A percentile compares a stretch with the other conserved stretches of the same genome.
Evolutionary conservation across 2,797 vertebrate species (phyloP).

Genomic region (Syngnathus acus): DNA sequence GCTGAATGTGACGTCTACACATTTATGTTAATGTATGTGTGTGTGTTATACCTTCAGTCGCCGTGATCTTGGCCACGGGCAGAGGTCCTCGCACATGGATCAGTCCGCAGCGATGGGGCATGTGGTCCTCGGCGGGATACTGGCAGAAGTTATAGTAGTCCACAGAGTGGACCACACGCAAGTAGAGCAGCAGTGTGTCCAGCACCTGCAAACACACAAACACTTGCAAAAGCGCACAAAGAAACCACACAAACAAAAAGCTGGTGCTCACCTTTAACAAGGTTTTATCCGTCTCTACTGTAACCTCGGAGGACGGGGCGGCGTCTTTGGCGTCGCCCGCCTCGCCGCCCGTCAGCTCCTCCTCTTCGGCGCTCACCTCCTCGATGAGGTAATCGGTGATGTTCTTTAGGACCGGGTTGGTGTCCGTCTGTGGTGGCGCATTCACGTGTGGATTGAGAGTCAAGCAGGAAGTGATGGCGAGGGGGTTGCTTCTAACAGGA

Average conservation of each 20-base stretch:
- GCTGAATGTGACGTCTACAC: too few species aligned
- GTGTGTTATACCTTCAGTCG: conserved; percentile 39
- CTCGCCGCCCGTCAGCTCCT: conserved; percentile 74
- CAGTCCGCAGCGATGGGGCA: conserved; percentile 90
- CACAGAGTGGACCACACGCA: conserved; percentile 84
- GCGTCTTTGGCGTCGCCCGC: conserved; percentile 69
- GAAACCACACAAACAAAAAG: not conserved
- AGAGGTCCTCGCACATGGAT: conserved; percentile 83
- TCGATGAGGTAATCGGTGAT: conserved; percentile 87
- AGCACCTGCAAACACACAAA: conserved; percentile 67
- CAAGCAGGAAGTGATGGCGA: not conserved
- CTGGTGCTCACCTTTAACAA: conserved; percentile 73
- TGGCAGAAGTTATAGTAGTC: conserved; percentile 91
- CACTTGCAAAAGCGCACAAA: not conserved
- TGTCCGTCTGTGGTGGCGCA: conserved; percentile 51
- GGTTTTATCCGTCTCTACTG: conserved; percentile 80
- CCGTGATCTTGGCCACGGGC: conserved; percentile 77
- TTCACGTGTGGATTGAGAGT: not conserved
- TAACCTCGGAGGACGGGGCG: conserved; percentile 70
- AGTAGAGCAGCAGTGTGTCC: conserved; percentile 82
- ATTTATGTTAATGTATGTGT: not conserved
- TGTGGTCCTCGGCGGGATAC: conserved; percentile 87
- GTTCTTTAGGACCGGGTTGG: conserved; percentile 82
- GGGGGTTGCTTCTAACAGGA: not conserved
- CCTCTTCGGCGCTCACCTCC: conserved; percentile 84